Base-by-base conservation (phyloP, 2,888 invertebrate species). In the Myathropa florea region DNA sequence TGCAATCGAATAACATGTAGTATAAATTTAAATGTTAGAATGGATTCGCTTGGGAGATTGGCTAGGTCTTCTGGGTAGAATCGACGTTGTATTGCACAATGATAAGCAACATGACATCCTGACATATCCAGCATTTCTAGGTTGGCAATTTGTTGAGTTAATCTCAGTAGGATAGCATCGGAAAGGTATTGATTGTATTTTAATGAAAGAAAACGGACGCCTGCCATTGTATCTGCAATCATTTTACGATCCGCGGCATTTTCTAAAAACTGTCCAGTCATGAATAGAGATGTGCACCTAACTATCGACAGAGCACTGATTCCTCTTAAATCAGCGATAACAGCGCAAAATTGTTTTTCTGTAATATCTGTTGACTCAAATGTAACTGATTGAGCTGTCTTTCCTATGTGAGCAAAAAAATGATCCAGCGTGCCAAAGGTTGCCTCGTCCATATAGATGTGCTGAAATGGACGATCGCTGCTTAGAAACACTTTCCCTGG, bases 161-260 rank as follows among this genome's bases (percentile, higher is more conserved):
- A 93, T 89, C 96, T 94, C 89, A 95, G 94, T 70, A 96, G 94
- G 12, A 96, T 93, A n/a, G 95, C 95, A 93, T 96, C 96, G 2
- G 96, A 95, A 46, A 96, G 92, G 91, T 96, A 96, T 88, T 96
- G 94, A 90, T 96, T 95, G 53, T 94, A 94, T 23, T 94, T 94
- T 76, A 96, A 91, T 76, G 94, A 95, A 26, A 96, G 92, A 71
- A 93, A 93, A 83, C 93, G 94, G 12, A 96, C 92, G 84, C 94
- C 93, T 0, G 80, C 57, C 84, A 90, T 89, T 12, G 89, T 88
- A 67, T 89, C 72, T 78, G 93, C 92, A 23, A 95, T 92, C 67
- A 93, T 93, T 53, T 94, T 92, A 1, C 94, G 93, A 88, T 95
- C 95, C 12, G 94, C 93, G 65, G 94, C 93, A 33, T 94, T 94